These are phyloP conservation scores for Rhodinocichla rosea DNA, from an alignment of 2,113 vertebrate species.

Conservation along the genomic window DNA sequence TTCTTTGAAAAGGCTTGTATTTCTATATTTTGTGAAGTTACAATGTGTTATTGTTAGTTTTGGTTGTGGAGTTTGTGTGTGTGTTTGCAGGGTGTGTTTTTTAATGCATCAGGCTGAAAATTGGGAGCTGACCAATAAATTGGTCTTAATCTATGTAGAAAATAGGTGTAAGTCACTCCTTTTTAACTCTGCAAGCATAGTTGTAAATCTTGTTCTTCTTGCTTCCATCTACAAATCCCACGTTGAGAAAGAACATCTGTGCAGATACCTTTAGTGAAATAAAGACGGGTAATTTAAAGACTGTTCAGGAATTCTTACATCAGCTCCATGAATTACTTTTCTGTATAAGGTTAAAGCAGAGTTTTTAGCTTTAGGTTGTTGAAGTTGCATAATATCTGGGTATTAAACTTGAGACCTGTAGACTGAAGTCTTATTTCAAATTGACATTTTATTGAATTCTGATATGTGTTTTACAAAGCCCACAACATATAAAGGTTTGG, in stretches of 20 bases:
- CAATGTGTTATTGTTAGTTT: background rate
- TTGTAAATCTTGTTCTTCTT: background rate
- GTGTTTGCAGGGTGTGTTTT: background rate
- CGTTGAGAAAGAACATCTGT: background rate
- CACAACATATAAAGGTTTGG: background rate
- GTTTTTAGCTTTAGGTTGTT: background rate
- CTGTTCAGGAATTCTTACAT: background rate
- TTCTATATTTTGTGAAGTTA: background rate
- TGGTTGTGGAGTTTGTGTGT: background rate
- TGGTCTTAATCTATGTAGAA: background rate
- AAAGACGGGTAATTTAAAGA: background rate
- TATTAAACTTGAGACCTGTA: background rate
- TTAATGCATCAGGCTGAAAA: background rate
- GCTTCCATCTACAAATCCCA: background rate
- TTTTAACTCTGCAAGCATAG: background rate
- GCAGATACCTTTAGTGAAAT: background rate
- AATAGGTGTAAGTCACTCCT: background rate
- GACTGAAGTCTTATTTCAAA: background rate
- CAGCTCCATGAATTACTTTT: background rate
- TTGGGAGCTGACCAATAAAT: fast-evolving
- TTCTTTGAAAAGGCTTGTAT: background rate
- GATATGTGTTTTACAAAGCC: background rate
- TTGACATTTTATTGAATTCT: background rate
- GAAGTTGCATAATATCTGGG: background rate
- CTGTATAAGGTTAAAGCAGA: background rate